These are phyloP conservation scores for Megalops cyprinoides DNA, from an alignment of 2,797 vertebrate species.

Conservation along the genomic window DNA sequence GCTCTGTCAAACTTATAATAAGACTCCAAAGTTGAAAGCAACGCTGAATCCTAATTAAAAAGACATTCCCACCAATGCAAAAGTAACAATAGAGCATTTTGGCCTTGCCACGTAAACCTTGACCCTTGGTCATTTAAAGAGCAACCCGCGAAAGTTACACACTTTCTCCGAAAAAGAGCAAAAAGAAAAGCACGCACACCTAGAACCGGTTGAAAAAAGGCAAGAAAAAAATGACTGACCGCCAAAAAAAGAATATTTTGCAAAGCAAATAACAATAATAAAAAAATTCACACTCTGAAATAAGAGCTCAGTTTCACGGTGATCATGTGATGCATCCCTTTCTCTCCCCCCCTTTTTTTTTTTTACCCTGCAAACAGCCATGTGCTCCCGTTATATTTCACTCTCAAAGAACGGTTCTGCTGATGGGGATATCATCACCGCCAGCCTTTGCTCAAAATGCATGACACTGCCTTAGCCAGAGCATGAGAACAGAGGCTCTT, in stretches of 20 bases:
- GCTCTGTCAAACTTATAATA: slow-evolving; percentile 57
- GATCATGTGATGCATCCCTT: slow-evolving; percentile 88
- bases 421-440: slow-evolving; percentile 82
- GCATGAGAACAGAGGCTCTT: slow-evolving; percentile 95
- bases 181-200: slow-evolving; percentile 57
- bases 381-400: slow-evolving; percentile 89
- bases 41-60: slow-evolving; percentile 72
- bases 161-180: slow-evolving; percentile 46
- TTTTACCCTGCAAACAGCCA: slow-evolving; percentile 74
- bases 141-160: slow-evolving; percentile 57
- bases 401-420: slow-evolving; percentile 82
- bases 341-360: slow-evolving; percentile 60
- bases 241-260: slow-evolving; percentile 36
- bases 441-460: slow-evolving; percentile 90
- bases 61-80: slow-evolving; percentile 59
- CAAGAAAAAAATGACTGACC: background rate
- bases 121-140: slow-evolving; percentile 80
- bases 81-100: slow-evolving; percentile 75
- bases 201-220: slow-evolving; percentile 3
- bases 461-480: slow-evolving; percentile 91
- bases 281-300: slow-evolving; percentile 67
- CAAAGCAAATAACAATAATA: slow-evolving; percentile 38
- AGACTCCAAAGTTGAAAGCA: slow-evolving; percentile 55
- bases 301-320: slow-evolving; percentile 73
- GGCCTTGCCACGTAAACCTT: slow-evolving; percentile 74